Evolutionary conservation across 2,113 vertebrate genomes (phyloP), one percentile per base, ranked within the genome.

Genomic region (Plotosus lineatus): DNA sequence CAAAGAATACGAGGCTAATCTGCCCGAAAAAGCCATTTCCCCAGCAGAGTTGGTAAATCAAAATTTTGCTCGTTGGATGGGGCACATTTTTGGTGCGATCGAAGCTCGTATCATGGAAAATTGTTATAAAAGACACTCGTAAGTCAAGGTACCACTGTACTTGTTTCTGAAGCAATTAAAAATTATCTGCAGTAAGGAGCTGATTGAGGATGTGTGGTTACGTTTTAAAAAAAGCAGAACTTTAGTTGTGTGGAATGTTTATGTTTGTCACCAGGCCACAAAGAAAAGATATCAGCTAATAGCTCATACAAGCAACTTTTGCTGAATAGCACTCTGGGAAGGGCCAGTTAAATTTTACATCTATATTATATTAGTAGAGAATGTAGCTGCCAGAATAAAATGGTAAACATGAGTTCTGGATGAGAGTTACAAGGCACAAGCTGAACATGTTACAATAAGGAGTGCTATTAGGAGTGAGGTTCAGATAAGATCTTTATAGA

Each of bases 91-190:
- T n/a, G n/a, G n/a, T n/a, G n/a, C n/a, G n/a, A n/a, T n/a, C n/a
- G n/a, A n/a, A n/a, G n/a, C n/a, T n/a, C n/a, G n/a, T n/a, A n/a
- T n/a, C n/a, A n/a, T n/a, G n/a, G n/a, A n/a, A n/a, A n/a, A n/a
- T n/a, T n/a, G n/a, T n/a, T n/a, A n/a, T n/a, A n/a, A n/a, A n/a
- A n/a, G n/a, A n/a, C n/a, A n/a, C n/a, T n/a, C n/a, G n/a, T n/a
- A n/a, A n/a, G n/a, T n/a, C n/a, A n/a, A n/a, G n/a, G n/a, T n/a
- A n/a, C n/a, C n/a, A n/a, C n/a, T n/a, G n/a, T n/a, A n/a, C n/a
- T n/a, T 46, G 42, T 8, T 71, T 71, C 66, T 71, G 14, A 40
- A n/a, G 36, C 63, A 66, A 66, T 66, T 42, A 66, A 66, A 8
- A 46, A 48, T 19, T n/a, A 71, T 71, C 19, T 19, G n/a, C 26